Evolutionary conservation across 2,888 invertebrate species (phyloP).

Genomic region (Coenonympha arcania): DNA sequence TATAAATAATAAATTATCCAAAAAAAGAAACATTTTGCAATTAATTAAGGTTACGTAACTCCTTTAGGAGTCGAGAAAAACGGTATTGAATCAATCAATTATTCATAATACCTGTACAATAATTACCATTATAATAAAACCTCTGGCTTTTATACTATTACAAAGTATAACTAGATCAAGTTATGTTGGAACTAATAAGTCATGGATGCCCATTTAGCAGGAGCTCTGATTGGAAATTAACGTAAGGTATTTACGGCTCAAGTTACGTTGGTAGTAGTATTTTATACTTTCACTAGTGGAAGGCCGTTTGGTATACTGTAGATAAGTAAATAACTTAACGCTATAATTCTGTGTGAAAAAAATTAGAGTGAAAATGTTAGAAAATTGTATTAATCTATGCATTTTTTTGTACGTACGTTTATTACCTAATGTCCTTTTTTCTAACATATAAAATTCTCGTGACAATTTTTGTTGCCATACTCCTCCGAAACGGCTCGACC

Average conservation of each 20-base stretch:
- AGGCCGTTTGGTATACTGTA: constrained; percentile 17
- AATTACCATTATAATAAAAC: constrained; percentile 1
- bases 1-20: background rate
- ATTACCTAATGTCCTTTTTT: too few relatives aligned
- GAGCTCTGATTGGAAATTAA: constrained; percentile 3
- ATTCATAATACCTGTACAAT: constrained; percentile 6
- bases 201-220: background rate
- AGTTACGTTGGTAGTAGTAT: constrained; percentile 9
- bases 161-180: background rate
- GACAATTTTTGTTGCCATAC: too few relatives aligned
- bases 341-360: constrained; percentile 9
- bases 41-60: constrained; percentile 7
- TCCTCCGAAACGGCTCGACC: too few relatives aligned
- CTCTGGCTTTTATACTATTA: background rate
- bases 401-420: background rate
- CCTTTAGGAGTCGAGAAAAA: constrained; percentile 8
- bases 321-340: constrained; percentile 22
- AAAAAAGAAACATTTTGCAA: background rate
- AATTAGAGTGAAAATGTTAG: constrained; percentile 4
- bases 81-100: constrained; percentile 14
- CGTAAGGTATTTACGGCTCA: background rate
- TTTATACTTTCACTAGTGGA: constrained; percentile 22
- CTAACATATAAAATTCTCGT: too few relatives aligned
- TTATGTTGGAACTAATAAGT: constrained; percentile 9
- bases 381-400: background rate